Evolutionary conservation across 2,113 vertebrate species (phyloP).

Genomic region (Atherinomorus stipes): DNA sequence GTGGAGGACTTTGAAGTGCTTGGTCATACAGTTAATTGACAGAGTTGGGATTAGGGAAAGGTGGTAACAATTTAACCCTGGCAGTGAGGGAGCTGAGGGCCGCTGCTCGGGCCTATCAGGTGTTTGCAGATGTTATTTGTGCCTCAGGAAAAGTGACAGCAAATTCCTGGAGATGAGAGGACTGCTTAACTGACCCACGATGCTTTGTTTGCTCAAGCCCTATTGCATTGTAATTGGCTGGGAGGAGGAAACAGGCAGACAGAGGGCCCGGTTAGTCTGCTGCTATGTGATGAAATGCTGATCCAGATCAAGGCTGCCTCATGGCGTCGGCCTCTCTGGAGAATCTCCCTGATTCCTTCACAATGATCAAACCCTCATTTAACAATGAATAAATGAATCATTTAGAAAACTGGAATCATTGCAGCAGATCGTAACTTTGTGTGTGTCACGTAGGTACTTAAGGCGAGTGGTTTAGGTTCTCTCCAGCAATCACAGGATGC

Average conservation of each 20-base stretch:
- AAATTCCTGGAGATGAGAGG: constrained; percentile 84
- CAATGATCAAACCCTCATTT: background rate
- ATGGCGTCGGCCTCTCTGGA: constrained; percentile 1
- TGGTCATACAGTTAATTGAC: constrained; percentile 94
- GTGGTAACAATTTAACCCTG: constrained; percentile 99
- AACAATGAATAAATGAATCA: background rate
- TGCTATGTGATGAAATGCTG: constrained; percentile 63
- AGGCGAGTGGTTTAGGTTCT: background rate
- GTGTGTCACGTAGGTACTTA: background rate
- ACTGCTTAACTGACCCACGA: constrained; percentile 89
- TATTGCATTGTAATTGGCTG: constrained; percentile 90
- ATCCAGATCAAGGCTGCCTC: constrained; percentile 38
- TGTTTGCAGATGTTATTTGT: constrained; percentile 90
- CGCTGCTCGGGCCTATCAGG: constrained; percentile 90
- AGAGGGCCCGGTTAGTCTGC: constrained; percentile 76
- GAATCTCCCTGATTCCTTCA: background rate
- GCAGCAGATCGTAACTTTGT: too few relatives aligned
- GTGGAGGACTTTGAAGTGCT: constrained; percentile 91
- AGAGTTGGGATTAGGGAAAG: constrained; percentile 92
- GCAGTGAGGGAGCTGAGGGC: constrained; percentile 85
- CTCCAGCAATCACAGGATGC: background rate
- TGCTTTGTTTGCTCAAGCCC: constrained; percentile 95
- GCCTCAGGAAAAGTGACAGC: constrained; percentile 79
- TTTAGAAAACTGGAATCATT: too few relatives aligned
- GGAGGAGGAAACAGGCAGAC: constrained; percentile 85